Evolutionary conservation across 2,797 vertebrate species (phyloP).

Genomic region (Schizothorax lantsangensis): DNA sequence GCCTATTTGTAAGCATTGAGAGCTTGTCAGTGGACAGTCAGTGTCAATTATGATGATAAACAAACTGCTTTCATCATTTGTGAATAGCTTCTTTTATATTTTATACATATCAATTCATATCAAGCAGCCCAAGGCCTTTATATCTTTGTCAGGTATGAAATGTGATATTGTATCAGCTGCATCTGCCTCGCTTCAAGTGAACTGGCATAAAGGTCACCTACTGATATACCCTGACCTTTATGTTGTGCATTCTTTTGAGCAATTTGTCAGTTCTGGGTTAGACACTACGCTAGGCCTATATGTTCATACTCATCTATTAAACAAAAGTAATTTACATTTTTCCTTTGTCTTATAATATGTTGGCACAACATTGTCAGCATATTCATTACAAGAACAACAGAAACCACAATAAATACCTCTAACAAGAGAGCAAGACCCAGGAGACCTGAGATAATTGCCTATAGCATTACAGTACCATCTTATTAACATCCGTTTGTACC

Average conservation of each 20-base stretch:
- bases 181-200: not conserved
- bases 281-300: not conserved
- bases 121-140: not conserved
- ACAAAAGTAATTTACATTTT: not conserved
- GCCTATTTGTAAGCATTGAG: not conserved
- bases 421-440: not conserved
- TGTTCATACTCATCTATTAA: not conserved
- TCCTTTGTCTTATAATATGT: not conserved
- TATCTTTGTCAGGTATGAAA: not conserved
- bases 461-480: not conserved
- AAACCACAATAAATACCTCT: constrained; percentile 2
- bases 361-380: not conserved
- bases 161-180: not conserved
- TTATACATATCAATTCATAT: not conserved
- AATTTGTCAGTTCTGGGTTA: not conserved
- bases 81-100: not conserved
- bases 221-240: constrained; percentile 7
- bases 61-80: constrained; percentile 6
- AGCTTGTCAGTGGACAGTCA: not conserved
- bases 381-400: not conserved
- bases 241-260: not conserved
- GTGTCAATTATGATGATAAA: constrained; percentile 15
- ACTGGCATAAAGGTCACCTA: constrained; percentile 8
- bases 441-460: constrained; percentile 1
- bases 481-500: not conserved